Percentiles rank a stretch among this genome's conserved stretches.
Evolutionary conservation across 2,113 vertebrate species (phyloP).

Genomic region (Syngnathus typhle): DNA sequence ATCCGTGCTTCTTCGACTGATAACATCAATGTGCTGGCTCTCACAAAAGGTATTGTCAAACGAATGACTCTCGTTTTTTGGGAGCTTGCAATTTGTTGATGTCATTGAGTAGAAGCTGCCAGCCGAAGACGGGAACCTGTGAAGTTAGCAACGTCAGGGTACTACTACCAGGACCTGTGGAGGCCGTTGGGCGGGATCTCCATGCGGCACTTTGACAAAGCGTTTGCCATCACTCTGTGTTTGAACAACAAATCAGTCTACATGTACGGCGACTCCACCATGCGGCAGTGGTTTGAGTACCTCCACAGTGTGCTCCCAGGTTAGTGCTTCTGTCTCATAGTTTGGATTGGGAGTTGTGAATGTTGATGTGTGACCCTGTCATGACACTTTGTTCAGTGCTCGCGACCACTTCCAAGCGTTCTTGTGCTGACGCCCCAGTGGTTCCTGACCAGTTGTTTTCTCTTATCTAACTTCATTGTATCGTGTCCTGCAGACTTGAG

Average conservation of each 20-base stretch:
- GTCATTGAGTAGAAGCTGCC: conserved; percentile 18
- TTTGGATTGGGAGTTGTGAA: too few relatives aligned
- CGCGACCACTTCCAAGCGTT: too few relatives aligned
- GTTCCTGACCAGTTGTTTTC: too few relatives aligned
- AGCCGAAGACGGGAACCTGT: conserved; percentile 23
- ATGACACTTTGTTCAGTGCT: too few relatives aligned
- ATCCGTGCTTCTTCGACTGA: conserved; percentile 78
- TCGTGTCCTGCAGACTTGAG: too few relatives aligned
- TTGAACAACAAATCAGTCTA: conserved; percentile 83
- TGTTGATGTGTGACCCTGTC: too few relatives aligned
- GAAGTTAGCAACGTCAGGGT: conserved; percentile 75
- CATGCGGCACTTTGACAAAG: conserved; percentile 74
- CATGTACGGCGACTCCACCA: conserved; percentile 92
- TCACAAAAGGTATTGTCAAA: conserved; percentile 69
- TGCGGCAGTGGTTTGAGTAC: conserved; percentile 95
- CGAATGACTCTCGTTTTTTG: not conserved
- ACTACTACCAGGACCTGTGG: conserved; percentile 84
- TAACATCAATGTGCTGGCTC: conserved; percentile 77
- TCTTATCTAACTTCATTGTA: conserved; percentile 44
- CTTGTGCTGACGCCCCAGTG: too few relatives aligned
- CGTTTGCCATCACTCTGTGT: conserved; percentile 75
- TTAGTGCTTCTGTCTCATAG: conserved; percentile 40
- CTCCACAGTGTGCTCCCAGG: conserved; percentile 81
- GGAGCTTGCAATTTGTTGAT: not conserved
- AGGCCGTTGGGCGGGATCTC: conserved; percentile 62